phyloP scores from a whole-genome alignment of 2,113 vertebrate genomes.

The Zapornia atra region DNA sequence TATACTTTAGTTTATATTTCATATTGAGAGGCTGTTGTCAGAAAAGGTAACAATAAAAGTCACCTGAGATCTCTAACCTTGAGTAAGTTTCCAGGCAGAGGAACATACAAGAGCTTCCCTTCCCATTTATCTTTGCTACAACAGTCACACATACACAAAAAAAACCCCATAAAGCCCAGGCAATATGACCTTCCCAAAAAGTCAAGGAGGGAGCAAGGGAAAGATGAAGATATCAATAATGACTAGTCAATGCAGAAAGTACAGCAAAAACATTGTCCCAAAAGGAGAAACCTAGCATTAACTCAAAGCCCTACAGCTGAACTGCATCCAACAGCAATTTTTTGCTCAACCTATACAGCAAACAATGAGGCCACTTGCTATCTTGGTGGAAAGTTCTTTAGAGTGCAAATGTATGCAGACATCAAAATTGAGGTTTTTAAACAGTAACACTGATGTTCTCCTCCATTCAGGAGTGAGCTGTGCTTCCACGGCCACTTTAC shows the following conservation, averaged over 20 bases:
- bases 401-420: background rate
- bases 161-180: conserved; percentile 7
- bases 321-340: background rate
- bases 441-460: rapidly evolving
- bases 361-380: background rate
- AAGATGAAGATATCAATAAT: conserved; percentile 9
- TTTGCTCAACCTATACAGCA: background rate
- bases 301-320: background rate
- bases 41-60: conserved; percentile 42
- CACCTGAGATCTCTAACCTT: conserved; percentile 15
- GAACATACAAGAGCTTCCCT: background rate
- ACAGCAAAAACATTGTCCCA: background rate
- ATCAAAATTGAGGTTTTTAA: background rate
- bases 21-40: background rate
- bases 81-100: background rate
- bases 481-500: background rate
- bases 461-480: background rate
- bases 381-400: background rate
- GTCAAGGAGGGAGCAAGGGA: background rate
- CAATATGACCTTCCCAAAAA: background rate
- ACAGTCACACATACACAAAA: background rate
- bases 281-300: background rate
- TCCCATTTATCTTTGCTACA: conserved; percentile 25
- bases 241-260: background rate
- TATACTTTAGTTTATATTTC: conserved; percentile 16